Evolutionary conservation across 2,797 vertebrate species (phyloP).

Genomic region (Kryptolebias ocellatus): DNA sequence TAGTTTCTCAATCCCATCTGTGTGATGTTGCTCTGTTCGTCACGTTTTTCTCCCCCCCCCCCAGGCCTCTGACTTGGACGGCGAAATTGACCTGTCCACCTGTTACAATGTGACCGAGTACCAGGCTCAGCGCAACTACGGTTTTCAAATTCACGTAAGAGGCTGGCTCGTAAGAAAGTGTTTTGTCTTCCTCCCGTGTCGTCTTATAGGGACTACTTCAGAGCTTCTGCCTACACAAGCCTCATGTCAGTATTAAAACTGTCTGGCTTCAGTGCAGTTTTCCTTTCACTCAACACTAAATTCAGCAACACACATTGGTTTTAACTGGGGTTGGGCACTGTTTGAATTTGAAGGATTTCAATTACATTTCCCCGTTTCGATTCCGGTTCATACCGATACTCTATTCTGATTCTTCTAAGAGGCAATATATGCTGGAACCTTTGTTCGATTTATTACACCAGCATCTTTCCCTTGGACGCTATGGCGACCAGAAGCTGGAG

Average conservation of each 20-base stretch:
- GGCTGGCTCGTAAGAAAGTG: not conserved
- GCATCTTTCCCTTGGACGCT: too few relatives aligned
- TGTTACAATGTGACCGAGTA: constrained; percentile 85
- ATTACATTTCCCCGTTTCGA: too few relatives aligned
- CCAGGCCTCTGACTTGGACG: constrained; percentile 85
- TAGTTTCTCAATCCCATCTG: fast-evolving
- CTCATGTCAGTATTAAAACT: too few relatives aligned
- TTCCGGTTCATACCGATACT: too few relatives aligned
- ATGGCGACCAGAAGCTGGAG: too few relatives aligned
- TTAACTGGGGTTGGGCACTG: too few relatives aligned
- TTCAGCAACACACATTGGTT: not conserved
- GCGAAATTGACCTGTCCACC: constrained; percentile 84
- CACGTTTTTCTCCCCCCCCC: not conserved
- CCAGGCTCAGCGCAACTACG: constrained; percentile 87
- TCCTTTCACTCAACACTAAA: too few relatives aligned
- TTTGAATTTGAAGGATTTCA: too few relatives aligned
- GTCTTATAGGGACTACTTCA: not conserved
- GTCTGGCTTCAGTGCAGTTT: not conserved
- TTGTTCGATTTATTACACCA: too few relatives aligned
- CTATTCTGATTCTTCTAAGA: too few relatives aligned
- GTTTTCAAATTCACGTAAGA: constrained; percentile 86
- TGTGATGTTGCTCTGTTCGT: not conserved
- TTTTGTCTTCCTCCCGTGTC: not conserved
- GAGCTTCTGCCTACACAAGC: too few relatives aligned
- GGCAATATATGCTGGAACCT: too few relatives aligned